These are phyloP conservation scores for Drosophila buzzatii DNA, from an alignment of 2,888 invertebrate genomes.

Conservation along the genomic window DNA sequence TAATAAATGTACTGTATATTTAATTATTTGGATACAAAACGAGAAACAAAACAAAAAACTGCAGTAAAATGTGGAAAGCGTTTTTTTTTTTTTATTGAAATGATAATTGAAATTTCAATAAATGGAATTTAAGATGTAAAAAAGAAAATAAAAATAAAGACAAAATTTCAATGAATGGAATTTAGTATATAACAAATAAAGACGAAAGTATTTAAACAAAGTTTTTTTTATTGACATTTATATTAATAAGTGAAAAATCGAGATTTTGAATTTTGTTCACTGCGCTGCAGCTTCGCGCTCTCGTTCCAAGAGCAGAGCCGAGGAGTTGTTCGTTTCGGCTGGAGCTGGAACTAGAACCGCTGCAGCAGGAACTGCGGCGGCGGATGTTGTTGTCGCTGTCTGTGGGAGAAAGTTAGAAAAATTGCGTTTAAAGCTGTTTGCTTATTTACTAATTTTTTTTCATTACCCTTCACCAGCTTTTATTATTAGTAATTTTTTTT, in stretches of 20 bases:
- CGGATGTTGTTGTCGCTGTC: slow-evolving; percentile 23
- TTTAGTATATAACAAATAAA: slow-evolving; percentile 37
- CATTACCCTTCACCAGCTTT: slow-evolving; percentile 59
- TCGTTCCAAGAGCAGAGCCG: slow-evolving; percentile 56
- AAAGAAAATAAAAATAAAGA: neutral
- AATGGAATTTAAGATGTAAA: slow-evolving; percentile 18
- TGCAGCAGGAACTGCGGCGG: slow-evolving; percentile 4
- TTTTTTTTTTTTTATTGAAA: slow-evolving; percentile 57
- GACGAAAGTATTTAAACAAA: slow-evolving; percentile 23
- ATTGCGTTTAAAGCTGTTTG: slow-evolving; percentile 14
- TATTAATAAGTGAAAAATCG: slow-evolving; percentile 51
- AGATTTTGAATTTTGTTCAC: no score
- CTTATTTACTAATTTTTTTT: slow-evolving; percentile 1
- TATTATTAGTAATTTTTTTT: slow-evolving; percentile 44
- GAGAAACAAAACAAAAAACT: slow-evolving; percentile 41
- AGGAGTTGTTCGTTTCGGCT: slow-evolving; percentile 28
- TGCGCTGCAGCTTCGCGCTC: slow-evolving; percentile 63
- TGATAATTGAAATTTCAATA: slow-evolving; percentile 37
- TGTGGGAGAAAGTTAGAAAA: slow-evolving; percentile 29
- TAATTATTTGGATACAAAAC: slow-evolving; percentile 75
- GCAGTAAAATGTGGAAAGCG: slow-evolving; percentile 4
- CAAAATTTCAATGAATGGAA: slow-evolving; percentile 48
- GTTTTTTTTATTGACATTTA: slow-evolving; percentile 49
- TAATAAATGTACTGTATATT: slow-evolving; percentile 81
- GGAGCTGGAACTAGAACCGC: slow-evolving; percentile 3